Conservation (phyloP, 2,888 invertebrate genomes). For the Magallana nippona region DNA sequence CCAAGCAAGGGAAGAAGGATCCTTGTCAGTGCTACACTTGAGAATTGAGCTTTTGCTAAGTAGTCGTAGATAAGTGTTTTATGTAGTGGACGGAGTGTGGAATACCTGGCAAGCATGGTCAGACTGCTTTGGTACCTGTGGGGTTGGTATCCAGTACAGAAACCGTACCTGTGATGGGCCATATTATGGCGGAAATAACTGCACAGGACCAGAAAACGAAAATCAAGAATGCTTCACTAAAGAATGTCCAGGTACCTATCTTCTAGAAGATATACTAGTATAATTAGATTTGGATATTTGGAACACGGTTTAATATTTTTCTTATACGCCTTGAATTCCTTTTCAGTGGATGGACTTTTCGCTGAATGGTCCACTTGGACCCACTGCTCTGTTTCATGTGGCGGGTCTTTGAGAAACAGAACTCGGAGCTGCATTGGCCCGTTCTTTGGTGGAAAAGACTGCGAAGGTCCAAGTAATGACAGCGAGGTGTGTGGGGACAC, state of each 20-base stretch:
- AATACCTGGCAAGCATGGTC: conserved; percentile 70
- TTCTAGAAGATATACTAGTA: too few relatives aligned
- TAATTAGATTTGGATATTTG: too few relatives aligned
- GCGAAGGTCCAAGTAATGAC: conserved; percentile 54
- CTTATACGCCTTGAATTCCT: too few relatives aligned
- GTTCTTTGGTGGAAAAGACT: conserved; percentile 63
- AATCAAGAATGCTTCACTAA: conserved; percentile 67
- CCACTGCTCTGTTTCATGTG: conserved; percentile 69
- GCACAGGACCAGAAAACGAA: conserved; percentile 65
- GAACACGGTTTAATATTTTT: too few relatives aligned
- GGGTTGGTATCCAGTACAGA: conserved; percentile 68
- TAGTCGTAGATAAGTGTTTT: conserved; percentile 22
- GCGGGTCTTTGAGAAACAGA: conserved; percentile 60
- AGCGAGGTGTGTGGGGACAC: not conserved
- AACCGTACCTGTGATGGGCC: conserved; percentile 68
- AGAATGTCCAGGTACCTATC: conserved; percentile 72
- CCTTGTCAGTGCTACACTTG: conserved; percentile 1
- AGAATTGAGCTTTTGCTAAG: not conserved
- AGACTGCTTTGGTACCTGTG: conserved; percentile 74
- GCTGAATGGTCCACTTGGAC: conserved; percentile 67
- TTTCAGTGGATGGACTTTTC: conserved; percentile 71
- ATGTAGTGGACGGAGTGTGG: conserved; percentile 75
- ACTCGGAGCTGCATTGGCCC: conserved; percentile 66
- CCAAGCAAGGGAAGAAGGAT: not conserved
- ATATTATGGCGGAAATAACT: conserved; percentile 69